These are phyloP conservation scores for Drosophila kurseongensis DNA, from an alignment of 1,140 invertebrate species.

Conservation along the genomic window DNA sequence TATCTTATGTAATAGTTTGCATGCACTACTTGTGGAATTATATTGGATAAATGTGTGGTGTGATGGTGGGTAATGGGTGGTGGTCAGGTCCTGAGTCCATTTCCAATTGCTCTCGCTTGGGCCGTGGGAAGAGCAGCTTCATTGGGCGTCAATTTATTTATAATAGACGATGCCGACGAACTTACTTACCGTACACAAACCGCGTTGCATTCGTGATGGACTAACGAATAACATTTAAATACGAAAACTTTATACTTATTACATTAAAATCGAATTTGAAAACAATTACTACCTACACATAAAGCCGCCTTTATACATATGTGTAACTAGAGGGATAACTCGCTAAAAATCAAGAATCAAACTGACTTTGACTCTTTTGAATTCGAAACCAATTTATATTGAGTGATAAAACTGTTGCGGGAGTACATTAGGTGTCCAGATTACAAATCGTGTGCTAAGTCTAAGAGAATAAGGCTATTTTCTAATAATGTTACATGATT, in stretches of 20 bases:
- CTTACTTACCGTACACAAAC: conserved; percentile 29
- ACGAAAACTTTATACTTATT: conserved; percentile 12
- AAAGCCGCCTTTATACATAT: conserved; percentile 31
- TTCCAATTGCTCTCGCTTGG: conserved; percentile 12
- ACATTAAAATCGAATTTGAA: conserved; percentile 22
- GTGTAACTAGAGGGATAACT: conserved; percentile 24
- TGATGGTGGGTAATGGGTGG: conserved; percentile 20
- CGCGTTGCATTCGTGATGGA: conserved; percentile 17
- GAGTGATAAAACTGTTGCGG: not conserved
- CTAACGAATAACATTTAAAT: conserved; percentile 7
- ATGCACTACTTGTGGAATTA: conserved; percentile 23
- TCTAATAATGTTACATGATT: not conserved
- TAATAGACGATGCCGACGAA: not conserved
- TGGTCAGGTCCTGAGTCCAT: conserved; percentile 30
- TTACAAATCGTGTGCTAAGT: not conserved
- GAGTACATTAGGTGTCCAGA: not conserved
- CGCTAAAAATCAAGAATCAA: conserved; percentile 35
- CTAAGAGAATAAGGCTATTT: not conserved
- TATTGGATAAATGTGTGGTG: conserved; percentile 13
- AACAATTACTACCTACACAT: conserved; percentile 53
- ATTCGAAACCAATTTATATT: not conserved
- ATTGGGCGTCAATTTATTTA: not conserved
- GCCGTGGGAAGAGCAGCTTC: not conserved
- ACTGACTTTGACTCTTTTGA: not conserved
- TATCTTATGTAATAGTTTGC: conserved; percentile 9